Evolutionary conservation across 2,797 vertebrate genomes (phyloP).

Genomic region (Clarias fuscus): DNA sequence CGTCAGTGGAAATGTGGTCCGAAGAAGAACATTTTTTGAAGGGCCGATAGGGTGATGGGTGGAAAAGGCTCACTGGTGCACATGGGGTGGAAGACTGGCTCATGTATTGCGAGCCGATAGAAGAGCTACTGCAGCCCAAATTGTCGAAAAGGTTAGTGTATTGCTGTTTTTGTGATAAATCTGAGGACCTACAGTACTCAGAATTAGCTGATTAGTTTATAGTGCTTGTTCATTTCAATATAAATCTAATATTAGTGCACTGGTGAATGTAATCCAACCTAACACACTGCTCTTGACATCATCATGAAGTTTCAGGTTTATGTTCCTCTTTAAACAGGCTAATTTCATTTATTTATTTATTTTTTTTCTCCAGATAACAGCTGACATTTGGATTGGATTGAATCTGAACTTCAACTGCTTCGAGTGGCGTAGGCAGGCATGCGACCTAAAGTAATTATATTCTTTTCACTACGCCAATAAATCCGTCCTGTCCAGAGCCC

Average conservation of each 20-base stretch:
- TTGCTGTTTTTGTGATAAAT: too few relatives aligned
- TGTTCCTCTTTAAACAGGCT: not conserved
- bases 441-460: conserved; percentile 18
- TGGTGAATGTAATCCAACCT: not conserved
- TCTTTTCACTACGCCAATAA: conserved; percentile 21
- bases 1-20: too few relatives aligned
- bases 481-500: conserved; percentile 45
- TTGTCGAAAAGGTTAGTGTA: too few relatives aligned
- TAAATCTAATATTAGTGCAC: not conserved
- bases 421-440: conserved; percentile 7
- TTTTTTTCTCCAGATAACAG: conserved; percentile 6
- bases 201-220: not conserved
- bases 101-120: too few relatives aligned
- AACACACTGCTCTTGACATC: not conserved
- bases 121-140: too few relatives aligned
- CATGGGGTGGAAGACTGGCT: too few relatives aligned
- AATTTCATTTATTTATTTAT: not conserved
- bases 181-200: too few relatives aligned
- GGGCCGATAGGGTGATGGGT: too few relatives aligned
- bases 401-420: conserved; percentile 16
- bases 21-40: too few relatives aligned
- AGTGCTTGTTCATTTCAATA: too few relatives aligned
- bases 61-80: too few relatives aligned
- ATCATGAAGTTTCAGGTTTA: not conserved
- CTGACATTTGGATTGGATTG: conserved; percentile 34